Percentiles rank a stretch among this genome's conserved stretches.
Evolutionary conservation across 2,113 vertebrate genomes (phyloP).

Genomic region (Smithornis capensis): DNA sequence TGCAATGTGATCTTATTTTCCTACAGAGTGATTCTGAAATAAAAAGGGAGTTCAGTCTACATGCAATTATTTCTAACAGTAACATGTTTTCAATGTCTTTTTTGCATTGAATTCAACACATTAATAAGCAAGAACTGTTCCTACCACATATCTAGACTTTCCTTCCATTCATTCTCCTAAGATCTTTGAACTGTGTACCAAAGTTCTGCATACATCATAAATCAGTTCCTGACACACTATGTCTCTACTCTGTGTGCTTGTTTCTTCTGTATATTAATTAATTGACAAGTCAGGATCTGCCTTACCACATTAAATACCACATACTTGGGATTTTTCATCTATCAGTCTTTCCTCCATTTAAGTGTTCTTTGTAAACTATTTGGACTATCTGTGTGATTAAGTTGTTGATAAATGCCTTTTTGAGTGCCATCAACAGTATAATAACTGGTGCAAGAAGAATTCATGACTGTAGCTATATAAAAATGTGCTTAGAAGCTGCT

Average conservation of each 20-base stretch:
- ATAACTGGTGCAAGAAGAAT: not conserved
- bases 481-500: not conserved
- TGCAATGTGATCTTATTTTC: not conserved
- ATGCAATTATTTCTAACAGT: not conserved
- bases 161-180: not conserved
- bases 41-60: not conserved
- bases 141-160: not conserved
- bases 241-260: not conserved
- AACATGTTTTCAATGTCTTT: not conserved
- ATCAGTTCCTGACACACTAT: not conserved
- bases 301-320: not conserved
- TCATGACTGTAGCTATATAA: not conserved
- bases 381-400: not conserved
- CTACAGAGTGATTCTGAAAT: not conserved
- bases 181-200: not conserved
- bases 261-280: not conserved
- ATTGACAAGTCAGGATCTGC: constrained; percentile 18
- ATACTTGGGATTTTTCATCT: not conserved
- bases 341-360: not conserved
- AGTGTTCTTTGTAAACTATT: not conserved
- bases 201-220: not conserved
- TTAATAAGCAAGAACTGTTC: not conserved
- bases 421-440: not conserved
- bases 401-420: not conserved
- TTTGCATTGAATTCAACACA: not conserved